phyloP scores from a whole-genome alignment of 30 jellyfish, hydroid and myxozoan species.

The Rhopilema esculentum region DNA sequence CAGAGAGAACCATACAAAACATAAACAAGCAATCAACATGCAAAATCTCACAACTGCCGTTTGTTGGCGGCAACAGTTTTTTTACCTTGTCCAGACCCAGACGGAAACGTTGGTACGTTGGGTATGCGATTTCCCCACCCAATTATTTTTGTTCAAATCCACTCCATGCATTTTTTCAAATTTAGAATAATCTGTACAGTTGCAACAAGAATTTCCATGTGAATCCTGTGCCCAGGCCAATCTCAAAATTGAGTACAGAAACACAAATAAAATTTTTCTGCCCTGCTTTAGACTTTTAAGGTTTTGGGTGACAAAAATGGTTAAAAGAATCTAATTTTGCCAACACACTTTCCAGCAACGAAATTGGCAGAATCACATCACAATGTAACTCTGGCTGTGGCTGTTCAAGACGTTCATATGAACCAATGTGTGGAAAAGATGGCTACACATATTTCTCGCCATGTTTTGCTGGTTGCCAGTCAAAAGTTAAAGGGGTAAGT shows the following conservation, averaged over 20 bases:
- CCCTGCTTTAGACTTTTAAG: background rate
- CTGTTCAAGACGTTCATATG: constrained; percentile 48
- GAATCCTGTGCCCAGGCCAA: too few relatives aligned
- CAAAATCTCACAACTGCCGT: too few relatives aligned
- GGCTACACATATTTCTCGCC: constrained; percentile 78
- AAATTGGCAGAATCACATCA: constrained; percentile 12
- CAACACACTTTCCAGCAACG: background rate
- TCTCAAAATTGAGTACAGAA: too few relatives aligned
- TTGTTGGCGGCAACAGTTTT: too few relatives aligned
- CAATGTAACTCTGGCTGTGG: constrained; percentile 54
- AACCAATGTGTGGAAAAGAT: constrained; percentile 75
- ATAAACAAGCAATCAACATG: too few relatives aligned
- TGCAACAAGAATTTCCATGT: background rate
- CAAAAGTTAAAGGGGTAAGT: constrained; percentile 23
- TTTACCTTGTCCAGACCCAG: too few relatives aligned
- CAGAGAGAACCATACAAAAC: too few relatives aligned
- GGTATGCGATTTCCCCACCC: too few relatives aligned
- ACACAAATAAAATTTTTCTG: too few relatives aligned
- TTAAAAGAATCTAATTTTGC: too few relatives aligned
- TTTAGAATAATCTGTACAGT: background rate
- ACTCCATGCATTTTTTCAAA: background rate
- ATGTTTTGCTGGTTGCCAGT: constrained; percentile 78
- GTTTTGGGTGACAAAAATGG: background rate
- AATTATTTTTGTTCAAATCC: too few relatives aligned
- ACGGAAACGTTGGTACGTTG: too few relatives aligned